A percentile compares a stretch with the other conserved stretches of the same genome.
phyloP scores from a whole-genome alignment of 2,888 invertebrate genomes.

The Gibbula magus region DNA sequence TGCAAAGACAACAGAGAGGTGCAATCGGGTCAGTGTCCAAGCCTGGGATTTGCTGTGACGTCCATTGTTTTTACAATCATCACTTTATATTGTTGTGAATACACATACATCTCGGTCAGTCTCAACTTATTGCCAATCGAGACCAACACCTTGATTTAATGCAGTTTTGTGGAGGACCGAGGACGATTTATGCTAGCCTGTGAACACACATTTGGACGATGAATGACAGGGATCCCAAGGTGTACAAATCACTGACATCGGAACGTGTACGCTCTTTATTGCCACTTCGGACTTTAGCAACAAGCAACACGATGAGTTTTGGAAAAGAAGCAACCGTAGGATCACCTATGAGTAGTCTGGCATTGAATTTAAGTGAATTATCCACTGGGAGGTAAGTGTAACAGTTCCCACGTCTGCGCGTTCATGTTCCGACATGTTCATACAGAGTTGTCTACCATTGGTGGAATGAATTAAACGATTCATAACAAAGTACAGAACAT shows the following conservation, averaged over 20 bases:
- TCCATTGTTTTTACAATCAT: constrained; percentile 20
- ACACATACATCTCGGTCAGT: background rate
- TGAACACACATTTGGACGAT: no score
- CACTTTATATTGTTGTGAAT: constrained; percentile 5
- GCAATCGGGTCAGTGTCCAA: constrained; percentile 22
- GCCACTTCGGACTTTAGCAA: constrained; percentile 51
- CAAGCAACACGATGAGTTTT: constrained; percentile 51
- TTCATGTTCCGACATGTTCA: constrained; percentile 15
- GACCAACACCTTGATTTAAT: no score
- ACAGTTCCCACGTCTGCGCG: constrained; percentile 4
- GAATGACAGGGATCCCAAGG: no score
- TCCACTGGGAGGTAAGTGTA: constrained; percentile 63
- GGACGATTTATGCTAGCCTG: no score
- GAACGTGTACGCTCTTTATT: constrained; percentile 10
- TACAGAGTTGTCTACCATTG: constrained; percentile 5
- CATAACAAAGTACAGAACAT: background rate
- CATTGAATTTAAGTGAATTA: constrained; percentile 65
- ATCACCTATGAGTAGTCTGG: constrained; percentile 66
- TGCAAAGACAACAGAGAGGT: background rate
- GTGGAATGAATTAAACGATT: background rate
- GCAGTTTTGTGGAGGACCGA: no score
- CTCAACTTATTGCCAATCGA: no score
- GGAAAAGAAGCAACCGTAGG: constrained; percentile 41
- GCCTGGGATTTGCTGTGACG: constrained; percentile 13
- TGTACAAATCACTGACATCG: background rate